Evolutionary conservation across 2,888 invertebrate genomes (phyloP), one percentile per base, ranked within the genome.

Genomic region (Brachyptera risi): DNA sequence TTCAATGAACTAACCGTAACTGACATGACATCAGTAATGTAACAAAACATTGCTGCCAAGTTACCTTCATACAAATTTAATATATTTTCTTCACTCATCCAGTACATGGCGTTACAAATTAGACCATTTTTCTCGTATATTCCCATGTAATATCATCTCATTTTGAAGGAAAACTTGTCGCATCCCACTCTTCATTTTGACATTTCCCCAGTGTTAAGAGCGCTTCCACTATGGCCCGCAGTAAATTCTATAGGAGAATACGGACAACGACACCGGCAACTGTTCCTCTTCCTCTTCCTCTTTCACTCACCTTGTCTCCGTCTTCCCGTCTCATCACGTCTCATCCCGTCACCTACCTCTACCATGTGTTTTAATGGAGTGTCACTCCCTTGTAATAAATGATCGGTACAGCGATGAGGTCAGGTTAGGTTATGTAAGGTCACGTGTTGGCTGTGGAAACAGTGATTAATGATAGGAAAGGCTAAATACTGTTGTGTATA

Each of bases 371-470:
- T 66, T 69, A 69, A 70, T 70, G 68, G 69, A 68, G 68, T 70
- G 70, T 71, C 71, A 69, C 68, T 68, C 68, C 65, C 65, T 65
- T 63, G 66, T 71, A 70, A 71, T 68, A 70, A 70, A 71, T 70
- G 70, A 69, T 67, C 67, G 64, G 19, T 44, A 27, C 50, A 4
- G 54, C 54, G 2, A 11, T 26, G 60, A 57, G 57, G 61, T 57
- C 56, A 61, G 57, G 61, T 56, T 60, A 61, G 56, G 49, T 61
- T 49, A 56, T 40, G 47, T 23, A 24, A 31, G 56, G 57, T 61
- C 49, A 54, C 54, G 37, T 54, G 37, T 17, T 35, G 15, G 24
- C n/a, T 51, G 17, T 51, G 27, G 23, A 51, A n/a, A 21, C 54
- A 19, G 54, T 54, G 54, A 54, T 54, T 54, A 54, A 54, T 54